Conservation (phyloP, 2,113 vertebrate genomes). For the Etheostoma spectabile region DNA sequence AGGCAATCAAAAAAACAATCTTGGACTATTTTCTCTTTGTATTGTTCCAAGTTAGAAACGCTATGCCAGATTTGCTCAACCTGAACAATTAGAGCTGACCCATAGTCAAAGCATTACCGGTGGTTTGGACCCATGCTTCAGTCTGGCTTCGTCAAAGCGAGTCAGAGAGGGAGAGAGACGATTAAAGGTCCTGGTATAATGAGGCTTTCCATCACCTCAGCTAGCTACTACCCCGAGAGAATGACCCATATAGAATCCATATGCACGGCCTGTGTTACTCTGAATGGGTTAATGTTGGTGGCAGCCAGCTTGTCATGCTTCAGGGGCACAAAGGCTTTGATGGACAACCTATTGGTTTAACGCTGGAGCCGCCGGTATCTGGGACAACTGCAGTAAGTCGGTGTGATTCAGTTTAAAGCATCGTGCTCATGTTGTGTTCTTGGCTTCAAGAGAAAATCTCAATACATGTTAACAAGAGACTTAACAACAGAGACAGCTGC, state of each 20-base stretch:
- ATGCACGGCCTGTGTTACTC: constrained; percentile 12
- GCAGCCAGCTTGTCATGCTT: constrained; percentile 51
- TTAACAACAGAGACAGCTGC: neutral
- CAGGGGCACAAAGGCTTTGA: constrained; percentile 44
- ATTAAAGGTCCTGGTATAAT: neutral
- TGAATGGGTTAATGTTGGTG: constrained; percentile 40
- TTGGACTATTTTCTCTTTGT: constrained; percentile 46
- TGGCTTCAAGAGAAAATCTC: neutral
- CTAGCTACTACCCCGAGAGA: constrained; percentile 10
- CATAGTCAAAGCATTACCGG: constrained; percentile 15
- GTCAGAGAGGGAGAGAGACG: neutral
- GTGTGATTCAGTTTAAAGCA: neutral
- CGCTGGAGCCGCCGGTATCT: constrained; percentile 26
- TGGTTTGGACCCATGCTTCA: constrained; percentile 48
- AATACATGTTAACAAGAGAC: neutral
- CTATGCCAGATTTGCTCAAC: constrained; percentile 61
- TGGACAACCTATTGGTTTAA: constrained; percentile 46
- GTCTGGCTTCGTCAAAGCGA: constrained; percentile 23
- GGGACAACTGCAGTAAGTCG: constrained; percentile 44
- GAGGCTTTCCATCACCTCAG: constrained; percentile 63
- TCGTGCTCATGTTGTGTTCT: constrained; percentile 8
- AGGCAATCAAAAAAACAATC: constrained; percentile 48
- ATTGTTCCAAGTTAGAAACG: constrained; percentile 48
- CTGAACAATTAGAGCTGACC: constrained; percentile 70
- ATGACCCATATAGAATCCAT: constrained; percentile 64